phyloP scores from a whole-genome alignment of 2,797 vertebrate genomes.

The Microhierax caerulescens region DNA sequence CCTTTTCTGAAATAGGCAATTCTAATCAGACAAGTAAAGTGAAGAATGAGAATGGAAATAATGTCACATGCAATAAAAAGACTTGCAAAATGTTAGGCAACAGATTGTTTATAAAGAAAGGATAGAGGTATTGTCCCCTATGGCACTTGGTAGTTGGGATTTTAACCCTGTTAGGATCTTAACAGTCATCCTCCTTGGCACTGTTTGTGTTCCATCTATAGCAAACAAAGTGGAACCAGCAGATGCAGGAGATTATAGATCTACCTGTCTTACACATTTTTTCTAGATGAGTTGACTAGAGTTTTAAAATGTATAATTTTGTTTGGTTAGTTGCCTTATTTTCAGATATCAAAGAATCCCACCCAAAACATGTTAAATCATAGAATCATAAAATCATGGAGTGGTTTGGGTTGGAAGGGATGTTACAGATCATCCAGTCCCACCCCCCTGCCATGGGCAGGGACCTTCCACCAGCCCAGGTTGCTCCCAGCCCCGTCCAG shows the following conservation, averaged over 20 bases:
- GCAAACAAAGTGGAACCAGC: background rate
- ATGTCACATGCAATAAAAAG: background rate
- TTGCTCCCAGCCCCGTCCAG: background rate
- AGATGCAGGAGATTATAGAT: background rate
- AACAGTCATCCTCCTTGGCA: background rate
- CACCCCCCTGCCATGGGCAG: accelerated
- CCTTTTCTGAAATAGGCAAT: background rate
- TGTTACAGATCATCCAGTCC: background rate
- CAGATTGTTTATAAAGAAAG: background rate
- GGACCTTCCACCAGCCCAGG: background rate
- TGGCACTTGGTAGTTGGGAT: background rate
- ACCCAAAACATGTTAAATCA: background rate
- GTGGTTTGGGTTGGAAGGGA: background rate
- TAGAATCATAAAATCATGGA: background rate
- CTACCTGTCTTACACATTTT: background rate
- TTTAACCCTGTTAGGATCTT: background rate
- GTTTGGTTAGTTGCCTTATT: background rate
- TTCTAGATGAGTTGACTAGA: background rate
- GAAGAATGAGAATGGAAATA: background rate
- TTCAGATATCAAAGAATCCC: background rate
- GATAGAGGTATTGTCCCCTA: background rate
- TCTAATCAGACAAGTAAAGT: background rate
- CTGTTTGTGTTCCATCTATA: background rate
- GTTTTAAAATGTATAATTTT: background rate
- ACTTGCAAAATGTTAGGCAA: background rate